Percentiles rank a stretch among this genome's conserved stretches.
phyloP scores from a whole-genome alignment of 2,797 vertebrate species.

The Carapus acus region DNA sequence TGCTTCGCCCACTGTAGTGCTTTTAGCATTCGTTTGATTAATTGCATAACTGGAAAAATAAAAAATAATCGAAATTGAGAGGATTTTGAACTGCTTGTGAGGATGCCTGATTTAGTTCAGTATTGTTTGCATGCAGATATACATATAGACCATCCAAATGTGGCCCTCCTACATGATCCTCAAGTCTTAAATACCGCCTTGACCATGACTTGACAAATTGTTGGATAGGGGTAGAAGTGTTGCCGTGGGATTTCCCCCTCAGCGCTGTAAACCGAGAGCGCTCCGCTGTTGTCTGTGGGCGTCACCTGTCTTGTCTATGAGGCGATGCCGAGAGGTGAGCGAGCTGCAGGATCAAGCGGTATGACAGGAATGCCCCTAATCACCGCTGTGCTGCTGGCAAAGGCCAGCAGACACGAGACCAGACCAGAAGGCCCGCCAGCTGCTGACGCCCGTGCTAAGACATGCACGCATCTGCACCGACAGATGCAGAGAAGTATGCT shows the following conservation, averaged over 20 bases:
- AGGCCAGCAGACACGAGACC: slow-evolving; percentile 47
- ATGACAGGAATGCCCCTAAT: slow-evolving; percentile 44
- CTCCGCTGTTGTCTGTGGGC: slow-evolving; percentile 4
- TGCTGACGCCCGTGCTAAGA: slow-evolving; percentile 56
- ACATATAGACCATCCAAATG: too few species aligned
- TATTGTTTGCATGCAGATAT: too few species aligned
- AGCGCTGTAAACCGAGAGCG: slow-evolving; percentile 4
- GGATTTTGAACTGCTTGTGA: too few species aligned
- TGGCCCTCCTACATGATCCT: too few species aligned
- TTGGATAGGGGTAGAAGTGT: background rate
- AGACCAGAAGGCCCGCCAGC: slow-evolving; percentile 32
- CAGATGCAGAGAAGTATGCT: slow-evolving; percentile 50
- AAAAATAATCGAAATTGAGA: too few species aligned
- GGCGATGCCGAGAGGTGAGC: slow-evolving; percentile 39
- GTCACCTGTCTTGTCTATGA: slow-evolving; percentile 39
- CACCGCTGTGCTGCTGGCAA: slow-evolving; percentile 46
- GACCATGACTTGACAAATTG: background rate
- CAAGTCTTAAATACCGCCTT: too few species aligned
- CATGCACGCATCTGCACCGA: slow-evolving; percentile 51
- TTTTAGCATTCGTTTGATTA: too few species aligned
- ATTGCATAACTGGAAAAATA: too few species aligned
- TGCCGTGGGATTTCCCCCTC: slow-evolving; percentile 19
- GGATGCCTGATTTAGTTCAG: too few species aligned
- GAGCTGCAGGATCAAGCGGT: slow-evolving; percentile 35
- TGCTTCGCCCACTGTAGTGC: too few species aligned